Evolutionary conservation across 2,888 invertebrate species (phyloP).

Genomic region (Catocala sponsa): DNA sequence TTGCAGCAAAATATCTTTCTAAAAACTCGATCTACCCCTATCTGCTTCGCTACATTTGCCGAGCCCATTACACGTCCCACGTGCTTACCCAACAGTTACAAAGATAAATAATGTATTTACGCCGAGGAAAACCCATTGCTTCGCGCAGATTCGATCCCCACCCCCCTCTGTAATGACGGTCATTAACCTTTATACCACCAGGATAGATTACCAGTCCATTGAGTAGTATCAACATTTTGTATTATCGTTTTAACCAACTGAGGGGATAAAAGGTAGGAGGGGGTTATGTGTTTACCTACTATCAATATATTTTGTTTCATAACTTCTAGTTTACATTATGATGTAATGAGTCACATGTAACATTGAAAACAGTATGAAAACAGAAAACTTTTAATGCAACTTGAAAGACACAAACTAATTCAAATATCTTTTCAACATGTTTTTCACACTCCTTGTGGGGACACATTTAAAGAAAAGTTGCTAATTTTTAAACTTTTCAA

Average conservation of each 20-base stretch:
- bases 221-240: slow-evolving; percentile 30
- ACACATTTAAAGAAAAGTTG: slow-evolving; percentile 32
- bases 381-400: no score
- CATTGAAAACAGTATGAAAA: no score
- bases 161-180: slow-evolving; percentile 45
- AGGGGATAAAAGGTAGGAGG: not conserved
- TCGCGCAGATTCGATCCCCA: slow-evolving; percentile 47
- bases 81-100: slow-evolving; percentile 49
- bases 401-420: not conserved
- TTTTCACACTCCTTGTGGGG: slow-evolving; percentile 17
- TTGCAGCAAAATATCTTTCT: slow-evolving; percentile 1
- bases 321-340: no score
- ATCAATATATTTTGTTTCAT: no score
- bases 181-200: slow-evolving; percentile 50
- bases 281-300: not conserved
- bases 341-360: no score
- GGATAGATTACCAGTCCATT: slow-evolving; percentile 44
- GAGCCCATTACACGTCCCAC: slow-evolving; percentile 45
- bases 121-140: slow-evolving; percentile 48
- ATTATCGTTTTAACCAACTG: slow-evolving; percentile 26
- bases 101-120: slow-evolving; percentile 52
- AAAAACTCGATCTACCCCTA: slow-evolving; percentile 34
- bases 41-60: slow-evolving; percentile 52
- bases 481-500: slow-evolving; percentile 38
- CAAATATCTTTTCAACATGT: slow-evolving; percentile 4